Percentiles rank a stretch among this genome's conserved stretches.
phyloP scores from a whole-genome alignment of 2,113 vertebrate species.

The Poeciliopsis turrubarensis region DNA sequence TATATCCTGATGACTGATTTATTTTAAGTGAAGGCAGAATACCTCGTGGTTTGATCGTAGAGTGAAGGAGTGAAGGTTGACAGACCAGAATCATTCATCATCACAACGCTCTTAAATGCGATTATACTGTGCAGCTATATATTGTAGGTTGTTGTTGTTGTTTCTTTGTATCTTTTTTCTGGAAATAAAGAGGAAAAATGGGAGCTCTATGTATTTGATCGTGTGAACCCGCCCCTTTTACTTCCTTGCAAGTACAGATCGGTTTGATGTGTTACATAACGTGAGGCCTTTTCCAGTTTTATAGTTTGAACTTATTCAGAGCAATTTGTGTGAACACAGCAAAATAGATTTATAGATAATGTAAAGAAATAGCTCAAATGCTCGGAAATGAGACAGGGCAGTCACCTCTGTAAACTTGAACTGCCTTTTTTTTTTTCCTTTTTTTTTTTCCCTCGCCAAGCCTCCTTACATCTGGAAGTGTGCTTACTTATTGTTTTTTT shows the following conservation, averaged over 20 bases:
- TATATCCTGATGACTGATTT: constrained; percentile 33
- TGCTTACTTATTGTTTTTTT: constrained; percentile 29
- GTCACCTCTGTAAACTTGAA: constrained; percentile 11
- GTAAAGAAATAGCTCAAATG: neutral
- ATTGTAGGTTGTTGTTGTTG: neutral
- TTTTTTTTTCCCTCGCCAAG: too few relatives aligned
- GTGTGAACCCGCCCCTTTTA: constrained; percentile 67
- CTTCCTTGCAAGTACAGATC: constrained; percentile 68
- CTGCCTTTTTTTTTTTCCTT: neutral
- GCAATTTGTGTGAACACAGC: constrained; percentile 5
- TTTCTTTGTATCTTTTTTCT: constrained; percentile 12
- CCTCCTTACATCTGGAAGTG: constrained; percentile 12
- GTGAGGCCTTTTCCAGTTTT: constrained; percentile 47
- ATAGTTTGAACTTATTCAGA: constrained; percentile 33
- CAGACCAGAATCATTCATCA: constrained; percentile 12
- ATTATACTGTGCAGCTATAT: constrained; percentile 17
- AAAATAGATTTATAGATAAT: constrained; percentile 13
- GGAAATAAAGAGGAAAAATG: constrained; percentile 35
- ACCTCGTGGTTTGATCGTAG: constrained; percentile 20
- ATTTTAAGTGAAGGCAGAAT: constrained; percentile 19
- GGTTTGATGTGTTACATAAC: constrained; percentile 73
- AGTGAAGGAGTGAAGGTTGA: constrained; percentile 21
- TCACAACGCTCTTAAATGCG: neutral
- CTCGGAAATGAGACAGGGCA: neutral
- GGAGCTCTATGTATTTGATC: constrained; percentile 58